Evolutionary conservation across 1,140 invertebrate genomes (phyloP).

Genomic region (Bombus turneri): DNA sequence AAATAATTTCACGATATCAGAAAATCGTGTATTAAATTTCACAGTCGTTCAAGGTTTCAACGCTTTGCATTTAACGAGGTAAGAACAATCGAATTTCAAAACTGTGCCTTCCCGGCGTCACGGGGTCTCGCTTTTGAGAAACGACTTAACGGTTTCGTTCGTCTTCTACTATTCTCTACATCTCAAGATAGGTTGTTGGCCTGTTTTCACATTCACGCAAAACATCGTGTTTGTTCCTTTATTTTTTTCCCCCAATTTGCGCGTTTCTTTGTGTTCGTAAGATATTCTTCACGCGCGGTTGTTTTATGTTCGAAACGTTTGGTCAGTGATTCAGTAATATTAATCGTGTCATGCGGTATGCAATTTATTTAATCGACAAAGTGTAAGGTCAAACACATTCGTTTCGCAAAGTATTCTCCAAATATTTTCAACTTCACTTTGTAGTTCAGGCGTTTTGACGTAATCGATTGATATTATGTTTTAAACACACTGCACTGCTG

Average conservation of each 20-base stretch:
- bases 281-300: not conserved
- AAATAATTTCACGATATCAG: not conserved
- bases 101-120: constrained; percentile 12
- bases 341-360: not conserved
- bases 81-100: constrained; percentile 60
- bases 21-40: constrained; percentile 6
- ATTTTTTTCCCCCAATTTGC: not conserved
- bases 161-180: not conserved
- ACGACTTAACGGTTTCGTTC: constrained; percentile 39
- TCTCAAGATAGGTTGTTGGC: too few relatives aligned
- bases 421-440: not conserved
- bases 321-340: not conserved
- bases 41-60: constrained; percentile 21
- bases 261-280: not conserved
- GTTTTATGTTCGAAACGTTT: not conserved
- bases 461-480: constrained; percentile 32
- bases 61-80: constrained; percentile 29
- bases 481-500: constrained; percentile 46
- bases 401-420: not conserved
- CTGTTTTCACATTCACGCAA: constrained; percentile 11
- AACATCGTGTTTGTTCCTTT: not conserved
- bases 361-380: not conserved
- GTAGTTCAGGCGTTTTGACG: too few relatives aligned
- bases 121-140: constrained; percentile 18
- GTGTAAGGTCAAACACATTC: not conserved